Evolutionary conservation across 2,888 invertebrate genomes (phyloP).

Genomic region (Reticulitermes lucifugus): DNA sequence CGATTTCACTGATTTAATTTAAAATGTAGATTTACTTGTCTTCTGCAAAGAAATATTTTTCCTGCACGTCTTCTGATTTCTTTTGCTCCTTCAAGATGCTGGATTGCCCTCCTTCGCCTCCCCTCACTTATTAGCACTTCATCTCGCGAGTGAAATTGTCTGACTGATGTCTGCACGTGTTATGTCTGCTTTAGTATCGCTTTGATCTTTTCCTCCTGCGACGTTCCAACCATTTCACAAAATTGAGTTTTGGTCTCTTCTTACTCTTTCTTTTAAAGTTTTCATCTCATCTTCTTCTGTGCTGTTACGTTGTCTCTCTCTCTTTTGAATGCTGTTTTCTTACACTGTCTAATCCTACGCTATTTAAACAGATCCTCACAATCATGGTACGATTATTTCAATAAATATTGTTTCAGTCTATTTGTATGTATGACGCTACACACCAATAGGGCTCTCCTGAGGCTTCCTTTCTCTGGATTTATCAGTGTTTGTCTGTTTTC

Average conservation of each 20-base stretch:
- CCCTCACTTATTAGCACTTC: slow-evolving; percentile 49
- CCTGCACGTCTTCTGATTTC: not conserved
- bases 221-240: slow-evolving; percentile 50
- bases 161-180: slow-evolving; percentile 51
- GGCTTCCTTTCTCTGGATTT: no score
- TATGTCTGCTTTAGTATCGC: slow-evolving; percentile 47
- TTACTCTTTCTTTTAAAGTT: slow-evolving; percentile 22
- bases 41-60: not conserved
- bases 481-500: no score
- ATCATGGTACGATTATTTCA: no score
- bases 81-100: not conserved
- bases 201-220: slow-evolving; percentile 50
- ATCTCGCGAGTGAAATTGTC: slow-evolving; percentile 41
- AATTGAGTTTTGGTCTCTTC: slow-evolving; percentile 52
- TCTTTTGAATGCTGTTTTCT: slow-evolving; percentile 7
- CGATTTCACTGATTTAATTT: slow-evolving; percentile 51
- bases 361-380: not conserved
- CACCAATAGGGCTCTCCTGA: no score
- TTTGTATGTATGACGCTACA: no score
- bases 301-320: slow-evolving; percentile 36
- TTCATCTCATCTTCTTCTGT: slow-evolving; percentile 20
- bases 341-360: slow-evolving; percentile 33
- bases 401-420: no score
- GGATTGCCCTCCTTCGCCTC: slow-evolving; percentile 43
- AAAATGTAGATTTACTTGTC: slow-evolving; percentile 43